Percentiles rank a stretch among this genome's conserved stretches.
Evolutionary conservation across 2,888 invertebrate genomes (phyloP).

Genomic region (Megamerina dolium): DNA sequence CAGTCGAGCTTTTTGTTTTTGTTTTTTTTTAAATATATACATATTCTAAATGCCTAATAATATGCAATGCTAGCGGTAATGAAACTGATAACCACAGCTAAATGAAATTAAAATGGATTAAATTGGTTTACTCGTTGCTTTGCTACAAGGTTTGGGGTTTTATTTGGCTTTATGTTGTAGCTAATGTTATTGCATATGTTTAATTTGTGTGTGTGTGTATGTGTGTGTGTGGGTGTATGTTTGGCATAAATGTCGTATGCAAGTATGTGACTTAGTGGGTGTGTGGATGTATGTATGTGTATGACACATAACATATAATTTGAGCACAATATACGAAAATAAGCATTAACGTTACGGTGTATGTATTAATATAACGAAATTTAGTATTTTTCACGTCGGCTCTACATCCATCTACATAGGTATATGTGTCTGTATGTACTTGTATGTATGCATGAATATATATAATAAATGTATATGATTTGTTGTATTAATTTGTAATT

Average conservation of each 20-base stretch:
- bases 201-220: not conserved
- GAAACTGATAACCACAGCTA: constrained; percentile 2
- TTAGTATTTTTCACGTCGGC: not conserved
- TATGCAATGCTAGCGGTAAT: not conserved
- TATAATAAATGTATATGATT: too few relatives aligned
- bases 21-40: too few relatives aligned
- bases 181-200: not conserved
- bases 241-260: not conserved
- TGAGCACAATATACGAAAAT: not conserved
- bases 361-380: not conserved
- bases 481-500: too few relatives aligned
- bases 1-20: too few relatives aligned
- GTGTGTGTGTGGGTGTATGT: not conserved
- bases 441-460: not conserved
- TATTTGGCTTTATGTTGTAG: not conserved
- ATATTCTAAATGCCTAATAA: too few relatives aligned
- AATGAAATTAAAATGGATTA: constrained; percentile 17
- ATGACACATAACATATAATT: not conserved
- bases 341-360: too few relatives aligned
- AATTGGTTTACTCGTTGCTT: constrained; percentile 2
- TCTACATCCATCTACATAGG: not conserved
- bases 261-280: not conserved
- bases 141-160: too few relatives aligned
- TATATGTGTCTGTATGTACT: not conserved
- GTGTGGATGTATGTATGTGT: not conserved